A percentile compares a stretch with the other conserved stretches of the same genome.
phyloP scores from a whole-genome alignment of 2,888 invertebrate species.

The Acleris laterana region DNA sequence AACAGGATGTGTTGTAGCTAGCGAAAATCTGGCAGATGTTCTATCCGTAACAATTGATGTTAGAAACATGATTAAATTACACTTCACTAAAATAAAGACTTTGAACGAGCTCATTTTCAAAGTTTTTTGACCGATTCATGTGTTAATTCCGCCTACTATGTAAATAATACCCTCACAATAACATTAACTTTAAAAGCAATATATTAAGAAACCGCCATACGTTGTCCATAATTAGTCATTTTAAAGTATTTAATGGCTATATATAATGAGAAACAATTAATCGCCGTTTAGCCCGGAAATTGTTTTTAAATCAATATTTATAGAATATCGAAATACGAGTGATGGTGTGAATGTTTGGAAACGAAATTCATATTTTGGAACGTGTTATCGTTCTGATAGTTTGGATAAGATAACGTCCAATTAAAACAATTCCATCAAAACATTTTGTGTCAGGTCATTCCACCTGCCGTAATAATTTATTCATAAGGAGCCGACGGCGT shows the following conservation, averaged over 20 bases:
- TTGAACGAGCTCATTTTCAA: too few species aligned
- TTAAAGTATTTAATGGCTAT: constrained; percentile 36
- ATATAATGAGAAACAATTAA: constrained; percentile 57
- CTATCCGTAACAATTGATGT: too few species aligned
- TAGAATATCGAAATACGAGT: constrained; percentile 56
- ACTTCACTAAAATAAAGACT: too few species aligned
- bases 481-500: constrained; percentile 72
- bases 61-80: too few species aligned
- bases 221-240: constrained; percentile 29
- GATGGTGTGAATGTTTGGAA: constrained; percentile 71
- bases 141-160: background rate
- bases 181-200: constrained; percentile 13
- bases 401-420: constrained; percentile 76
- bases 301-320: constrained; percentile 69
- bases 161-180: constrained; percentile 2
- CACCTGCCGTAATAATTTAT: constrained; percentile 82
- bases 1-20: too few species aligned
- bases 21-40: too few species aligned
- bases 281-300: constrained; percentile 57
- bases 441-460: constrained; percentile 84
- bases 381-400: constrained; percentile 73
- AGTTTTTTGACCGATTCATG: too few species aligned
- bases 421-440: constrained; percentile 85
- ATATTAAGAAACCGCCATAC: constrained; percentile 19
- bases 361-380: constrained; percentile 76